Percentiles rank a stretch among this genome's conserved stretches.
Conservation (phyloP, 1,140 invertebrate species). For the Philaenus spumarius region DNA sequence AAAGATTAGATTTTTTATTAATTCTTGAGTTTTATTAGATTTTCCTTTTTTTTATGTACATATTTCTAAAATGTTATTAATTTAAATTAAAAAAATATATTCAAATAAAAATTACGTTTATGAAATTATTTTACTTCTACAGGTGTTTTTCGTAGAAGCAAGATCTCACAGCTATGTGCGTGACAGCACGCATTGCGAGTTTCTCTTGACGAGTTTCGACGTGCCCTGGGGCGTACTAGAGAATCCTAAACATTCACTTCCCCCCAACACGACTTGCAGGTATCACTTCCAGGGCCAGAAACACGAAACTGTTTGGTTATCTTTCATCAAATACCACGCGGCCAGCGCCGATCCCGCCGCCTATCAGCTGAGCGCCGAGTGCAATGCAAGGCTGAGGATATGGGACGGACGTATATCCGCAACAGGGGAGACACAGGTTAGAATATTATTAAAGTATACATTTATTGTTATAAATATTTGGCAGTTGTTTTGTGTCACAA, state of each 20-base stretch:
- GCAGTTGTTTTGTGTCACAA: no score
- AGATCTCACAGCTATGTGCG: conserved; percentile 65
- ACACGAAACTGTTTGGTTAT: conserved; percentile 75
- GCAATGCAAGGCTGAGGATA: conserved; percentile 63
- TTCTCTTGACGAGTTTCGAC: conserved; percentile 66
- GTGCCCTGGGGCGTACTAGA: conserved; percentile 55
- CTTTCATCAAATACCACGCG: conserved; percentile 74
- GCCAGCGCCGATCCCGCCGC: conserved; percentile 53
- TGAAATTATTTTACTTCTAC: conserved; percentile 32
- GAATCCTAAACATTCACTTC: conserved; percentile 42
- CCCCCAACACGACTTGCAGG: conserved; percentile 45
- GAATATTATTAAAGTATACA: conserved; percentile 2
- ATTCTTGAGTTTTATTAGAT: no score
- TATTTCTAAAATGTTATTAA: neutral
- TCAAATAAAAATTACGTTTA: no score
- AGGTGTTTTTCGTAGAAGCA: conserved; percentile 67
- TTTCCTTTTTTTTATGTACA: no score
- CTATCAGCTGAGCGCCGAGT: conserved; percentile 57
- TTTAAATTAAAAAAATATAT: no score
- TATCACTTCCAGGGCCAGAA: conserved; percentile 57
- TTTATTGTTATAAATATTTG: no score
- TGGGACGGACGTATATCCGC: conserved; percentile 57
- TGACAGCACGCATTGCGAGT: conserved; percentile 64
- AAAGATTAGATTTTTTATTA: no score
- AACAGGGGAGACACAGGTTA: conserved; percentile 34